A percentile compares a stretch with the other conserved stretches of the same genome.
These are phyloP conservation scores for Anthopleura sola DNA, from an alignment of 64 coral and sea anemone genomes.

Conservation along the genomic window DNA sequence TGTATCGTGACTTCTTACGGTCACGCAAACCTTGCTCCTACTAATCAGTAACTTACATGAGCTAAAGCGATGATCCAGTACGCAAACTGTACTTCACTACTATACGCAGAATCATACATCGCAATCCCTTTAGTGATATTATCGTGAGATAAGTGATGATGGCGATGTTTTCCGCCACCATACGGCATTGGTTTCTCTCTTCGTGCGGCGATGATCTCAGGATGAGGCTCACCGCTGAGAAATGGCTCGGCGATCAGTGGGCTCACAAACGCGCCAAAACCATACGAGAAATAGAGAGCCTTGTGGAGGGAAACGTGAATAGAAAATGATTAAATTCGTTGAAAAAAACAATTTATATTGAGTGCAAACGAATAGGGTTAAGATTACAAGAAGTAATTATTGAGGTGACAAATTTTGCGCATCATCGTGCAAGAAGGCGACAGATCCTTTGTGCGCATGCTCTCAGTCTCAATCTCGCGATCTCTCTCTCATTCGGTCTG, in stretches of 20 bases:
- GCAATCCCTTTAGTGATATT: constrained; percentile 51
- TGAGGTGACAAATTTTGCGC: no score
- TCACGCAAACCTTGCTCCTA: background rate
- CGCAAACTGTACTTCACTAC: constrained; percentile 88
- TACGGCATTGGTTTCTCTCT: constrained; percentile 65
- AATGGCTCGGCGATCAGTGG: constrained; percentile 91
- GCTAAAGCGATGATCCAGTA: constrained; percentile 95
- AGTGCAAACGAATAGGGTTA: no score
- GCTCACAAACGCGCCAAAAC: constrained; percentile 92
- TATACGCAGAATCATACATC: constrained; percentile 45
- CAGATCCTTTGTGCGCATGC: no score
- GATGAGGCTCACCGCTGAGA: constrained; percentile 78
- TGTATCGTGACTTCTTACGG: no score
- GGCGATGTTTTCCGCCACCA: constrained; percentile 53
- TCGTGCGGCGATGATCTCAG: constrained; percentile 53
- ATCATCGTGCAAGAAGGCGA: no score
- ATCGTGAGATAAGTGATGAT: constrained; percentile 59
- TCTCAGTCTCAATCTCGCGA: no score
- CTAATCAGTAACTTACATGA: constrained; percentile 47
- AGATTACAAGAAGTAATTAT: no score
- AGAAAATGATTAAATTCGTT: background rate
- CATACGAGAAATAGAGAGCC: constrained; percentile 91
- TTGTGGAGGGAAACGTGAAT: constrained; percentile 12
- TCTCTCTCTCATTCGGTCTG: no score
- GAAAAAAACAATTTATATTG: background rate